Evolutionary conservation across 2,888 invertebrate genomes (phyloP), one percentile per base, ranked within the genome.

Genomic region (Aelia acuminata): DNA sequence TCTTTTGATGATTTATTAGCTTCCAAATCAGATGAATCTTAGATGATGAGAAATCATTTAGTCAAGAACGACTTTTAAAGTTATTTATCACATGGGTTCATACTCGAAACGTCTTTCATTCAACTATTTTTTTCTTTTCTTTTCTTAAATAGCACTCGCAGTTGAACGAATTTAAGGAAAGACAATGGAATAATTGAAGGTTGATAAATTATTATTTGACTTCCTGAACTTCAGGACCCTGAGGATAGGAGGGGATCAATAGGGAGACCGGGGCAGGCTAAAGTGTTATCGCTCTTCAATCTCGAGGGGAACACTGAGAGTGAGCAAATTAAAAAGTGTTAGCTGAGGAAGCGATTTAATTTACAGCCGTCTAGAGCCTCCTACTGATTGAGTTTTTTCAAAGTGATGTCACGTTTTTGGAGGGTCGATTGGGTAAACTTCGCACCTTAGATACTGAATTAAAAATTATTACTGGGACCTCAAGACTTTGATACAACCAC

Each of bases 301-400:
- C 63, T 63, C 31, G 63, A 63, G 31, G 63, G 63, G 63, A 63
- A 63, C 63, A 63, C 63, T 63, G 63, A 63, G 63, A 63, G 63
- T 63, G 63, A 63, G 63, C 63, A 63, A 63, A 63, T 63, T 63
- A 63, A 63, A 63, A 63, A 63, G 63, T 63, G 63, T 63, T 63
- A 31, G 31, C 63, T 63, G 63, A 63, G 63, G 63, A 63, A 63
- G 63, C 63, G 63, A 63, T 63, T 63, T 63, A 63, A 63, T 63
- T 63, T 63, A 63, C 31, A 63, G 31, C 63, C 63, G 7, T 7
- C 63, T 63, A 31, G 63, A 15, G 63, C 18, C 15, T 57, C 31
- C 63, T 31, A 31, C 31, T 31, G 31, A 63, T 63, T 63, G 63
- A 63, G 63, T 63, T 63, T 63, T 63, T 63, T 63, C 63, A 63